A percentile compares a stretch with the other conserved stretches of the same genome.
Evolutionary conservation across 2,113 vertebrate species (phyloP).

Genomic region (Regulus satrapa): DNA sequence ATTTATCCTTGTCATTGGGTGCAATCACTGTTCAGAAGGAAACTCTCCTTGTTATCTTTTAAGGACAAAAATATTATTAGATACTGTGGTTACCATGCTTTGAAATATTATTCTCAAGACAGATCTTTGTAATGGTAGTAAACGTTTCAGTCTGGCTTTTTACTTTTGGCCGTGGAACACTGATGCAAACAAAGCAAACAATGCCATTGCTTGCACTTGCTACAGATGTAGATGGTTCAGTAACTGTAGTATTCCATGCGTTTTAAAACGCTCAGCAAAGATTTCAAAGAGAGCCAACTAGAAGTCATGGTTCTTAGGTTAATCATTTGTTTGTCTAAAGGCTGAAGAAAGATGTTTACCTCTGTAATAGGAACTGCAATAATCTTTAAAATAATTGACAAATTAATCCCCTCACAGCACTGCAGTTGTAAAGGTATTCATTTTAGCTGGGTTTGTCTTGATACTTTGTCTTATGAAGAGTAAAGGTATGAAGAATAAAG

Average conservation of each 20-base stretch:
- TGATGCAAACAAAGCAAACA: neutral
- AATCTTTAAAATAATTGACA: slow-evolving; percentile 74
- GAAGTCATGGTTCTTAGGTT: slow-evolving; percentile 63
- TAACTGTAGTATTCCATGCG: slow-evolving; percentile 40
- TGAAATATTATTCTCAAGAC: neutral
- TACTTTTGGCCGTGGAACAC: neutral
- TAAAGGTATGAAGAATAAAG: slow-evolving; percentile 69
- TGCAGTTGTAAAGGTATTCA: slow-evolving; percentile 65
- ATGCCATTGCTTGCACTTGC: no score
- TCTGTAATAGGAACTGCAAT: slow-evolving; percentile 67
- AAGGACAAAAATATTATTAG: slow-evolving; percentile 23
- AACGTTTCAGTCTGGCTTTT: neutral
- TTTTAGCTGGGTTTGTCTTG: slow-evolving; percentile 69
- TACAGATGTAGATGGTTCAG: neutral
- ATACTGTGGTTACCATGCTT: neutral
- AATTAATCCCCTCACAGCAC: slow-evolving; percentile 67
- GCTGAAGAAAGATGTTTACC: slow-evolving; percentile 64
- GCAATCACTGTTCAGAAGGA: slow-evolving; percentile 48
- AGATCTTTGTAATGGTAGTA: slow-evolving; percentile 1
- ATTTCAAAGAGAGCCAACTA: slow-evolving; percentile 59
- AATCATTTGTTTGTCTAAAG: slow-evolving; percentile 74
- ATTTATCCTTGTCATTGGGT: slow-evolving; percentile 60
- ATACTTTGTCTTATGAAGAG: slow-evolving; percentile 67
- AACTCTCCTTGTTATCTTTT: neutral
- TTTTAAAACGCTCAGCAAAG: slow-evolving; percentile 55